Evolutionary conservation across 2,888 invertebrate genomes (phyloP).

Genomic region (Leptinotarsa tumamoca): DNA sequence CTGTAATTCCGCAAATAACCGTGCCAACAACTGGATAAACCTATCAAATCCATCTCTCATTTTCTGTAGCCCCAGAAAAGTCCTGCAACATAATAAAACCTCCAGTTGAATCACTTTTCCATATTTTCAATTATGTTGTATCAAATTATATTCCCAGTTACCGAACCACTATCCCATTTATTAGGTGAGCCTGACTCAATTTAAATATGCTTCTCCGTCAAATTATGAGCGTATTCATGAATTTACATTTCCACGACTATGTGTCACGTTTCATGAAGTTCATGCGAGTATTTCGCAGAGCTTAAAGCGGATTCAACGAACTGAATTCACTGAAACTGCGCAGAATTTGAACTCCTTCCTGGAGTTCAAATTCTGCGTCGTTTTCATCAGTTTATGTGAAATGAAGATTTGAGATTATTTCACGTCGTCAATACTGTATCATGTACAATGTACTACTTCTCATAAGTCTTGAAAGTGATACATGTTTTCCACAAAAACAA

Average conservation of each 20-base stretch:
- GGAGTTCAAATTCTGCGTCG: slow-evolving; percentile 9
- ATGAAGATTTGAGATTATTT: neutral
- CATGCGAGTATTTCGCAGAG: slow-evolving; percentile 23
- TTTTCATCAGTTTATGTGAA: slow-evolving; percentile 10
- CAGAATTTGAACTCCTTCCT: neutral
- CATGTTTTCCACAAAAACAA: too few species aligned
- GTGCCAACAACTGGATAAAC: too few species aligned
- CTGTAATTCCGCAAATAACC: too few species aligned
- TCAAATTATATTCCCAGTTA: neutral
- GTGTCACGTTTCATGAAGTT: slow-evolving; percentile 28
- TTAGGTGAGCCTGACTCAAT: slow-evolving; percentile 20
- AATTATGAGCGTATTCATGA: slow-evolving; percentile 29
- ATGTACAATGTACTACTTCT: too few species aligned
- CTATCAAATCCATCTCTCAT: too few species aligned
- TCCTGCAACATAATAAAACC: too few species aligned
- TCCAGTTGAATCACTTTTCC: too few species aligned
- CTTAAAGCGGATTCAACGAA: slow-evolving; percentile 18
- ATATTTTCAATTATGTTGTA: too few species aligned
- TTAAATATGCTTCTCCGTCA: slow-evolving; percentile 20
- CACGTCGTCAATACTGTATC: too few species aligned
- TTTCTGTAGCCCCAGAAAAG: too few species aligned
- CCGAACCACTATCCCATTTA: neutral
- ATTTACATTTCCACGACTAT: slow-evolving; percentile 21
- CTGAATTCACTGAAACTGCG: slow-evolving; percentile 8
- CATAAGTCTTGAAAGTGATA: too few species aligned